A percentile compares a stretch with the other conserved stretches of the same genome.
phyloP scores from a whole-genome alignment of 2,113 vertebrate species.

The Rhegmatorhina hoffmannsi region DNA sequence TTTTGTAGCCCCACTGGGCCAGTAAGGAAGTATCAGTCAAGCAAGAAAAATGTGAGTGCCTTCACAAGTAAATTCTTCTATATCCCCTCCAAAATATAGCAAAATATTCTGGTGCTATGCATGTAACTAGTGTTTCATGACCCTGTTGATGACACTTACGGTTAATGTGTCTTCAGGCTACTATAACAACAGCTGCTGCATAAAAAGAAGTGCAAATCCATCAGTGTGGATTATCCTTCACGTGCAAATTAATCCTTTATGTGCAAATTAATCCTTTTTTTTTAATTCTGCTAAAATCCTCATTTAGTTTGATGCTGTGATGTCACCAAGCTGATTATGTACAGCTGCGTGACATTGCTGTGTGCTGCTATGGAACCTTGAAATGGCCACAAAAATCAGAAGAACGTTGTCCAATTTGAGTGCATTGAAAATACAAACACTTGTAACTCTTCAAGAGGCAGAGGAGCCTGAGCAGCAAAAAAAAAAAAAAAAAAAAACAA shows the following conservation, averaged over 20 bases:
- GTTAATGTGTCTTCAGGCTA: not conserved
- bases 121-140: not conserved
- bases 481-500: no score
- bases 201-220: not conserved
- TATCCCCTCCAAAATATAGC: not conserved
- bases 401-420: accelerated
- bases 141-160: not conserved
- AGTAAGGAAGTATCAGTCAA: not conserved
- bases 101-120: not conserved
- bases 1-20: not conserved
- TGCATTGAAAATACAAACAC: not conserved
- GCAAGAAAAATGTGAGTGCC: not conserved
- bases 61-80: not conserved
- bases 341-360: not conserved
- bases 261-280: not conserved
- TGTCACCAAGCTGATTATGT: not conserved
- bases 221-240: not conserved
- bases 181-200: not conserved
- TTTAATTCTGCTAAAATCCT: not conserved
- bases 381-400: not conserved
- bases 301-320: not conserved
- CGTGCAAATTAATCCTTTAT: not conserved
- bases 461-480: not conserved
- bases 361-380: not conserved
- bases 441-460: not conserved